phyloP scores from a whole-genome alignment of 2,113 vertebrate genomes.

The Cinclus mexicanus region DNA sequence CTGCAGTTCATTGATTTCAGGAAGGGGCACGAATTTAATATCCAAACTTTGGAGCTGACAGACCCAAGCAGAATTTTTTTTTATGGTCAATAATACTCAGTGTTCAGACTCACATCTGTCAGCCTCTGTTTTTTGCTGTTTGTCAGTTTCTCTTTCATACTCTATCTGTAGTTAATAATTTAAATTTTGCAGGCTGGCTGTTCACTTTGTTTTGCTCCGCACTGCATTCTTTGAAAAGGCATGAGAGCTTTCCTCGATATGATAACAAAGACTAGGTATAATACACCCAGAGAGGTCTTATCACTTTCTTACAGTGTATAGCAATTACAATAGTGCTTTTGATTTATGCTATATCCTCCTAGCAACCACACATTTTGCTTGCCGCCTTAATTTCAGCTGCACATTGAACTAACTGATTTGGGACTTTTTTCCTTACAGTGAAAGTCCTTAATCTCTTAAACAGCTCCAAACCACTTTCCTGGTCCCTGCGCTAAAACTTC shows the following conservation, averaged over 20 bases:
- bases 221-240: not conserved
- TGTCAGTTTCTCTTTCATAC: not conserved
- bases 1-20: not conserved
- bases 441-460: conserved; percentile 46
- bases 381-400: not conserved
- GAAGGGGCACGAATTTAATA: not conserved
- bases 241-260: not conserved
- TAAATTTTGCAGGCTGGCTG: not conserved
- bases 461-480: not conserved
- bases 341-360: conserved; percentile 48
- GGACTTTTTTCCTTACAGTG: not conserved
- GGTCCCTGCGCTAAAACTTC: not conserved
- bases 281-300: conserved; percentile 51
- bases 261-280: conserved; percentile 31
- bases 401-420: not conserved
- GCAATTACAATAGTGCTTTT: conserved; percentile 44
- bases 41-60: not conserved
- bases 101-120: not conserved
- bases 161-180: conserved; percentile 15
- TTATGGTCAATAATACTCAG: not conserved
- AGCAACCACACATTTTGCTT: conserved; percentile 39
- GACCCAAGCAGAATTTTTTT: not conserved
- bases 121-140: not conserved
- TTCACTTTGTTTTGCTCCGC: conserved; percentile 21
- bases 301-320: conserved; percentile 37